Base-by-base conservation (phyloP, 1,140 invertebrate genomes). In the Drosophila kurseongensis region DNA sequence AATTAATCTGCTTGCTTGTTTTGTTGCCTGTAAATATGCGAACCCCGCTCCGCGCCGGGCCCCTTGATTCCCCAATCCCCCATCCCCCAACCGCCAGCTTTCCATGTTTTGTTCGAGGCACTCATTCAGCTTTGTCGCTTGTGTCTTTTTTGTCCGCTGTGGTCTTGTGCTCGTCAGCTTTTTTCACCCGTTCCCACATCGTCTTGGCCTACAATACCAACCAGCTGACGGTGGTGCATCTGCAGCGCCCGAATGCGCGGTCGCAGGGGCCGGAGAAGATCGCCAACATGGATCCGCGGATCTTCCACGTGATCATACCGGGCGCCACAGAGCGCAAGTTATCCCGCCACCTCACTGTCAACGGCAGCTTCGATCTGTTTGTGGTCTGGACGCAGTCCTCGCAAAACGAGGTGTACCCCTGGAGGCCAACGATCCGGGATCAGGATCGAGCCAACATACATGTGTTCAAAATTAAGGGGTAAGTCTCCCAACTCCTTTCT, bases 391-490 rank as follows among this genome's bases (percentile, higher is more conserved):
- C 96, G 93, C 95, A 96, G 90, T 95, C 94, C 50, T 95, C 95
- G 10, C 95, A 95, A 91, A 96, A 96, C 89, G 96, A 97, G 92
- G 95, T 96, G 12, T 96, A 96, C 92, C 96, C 96, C 9, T 97
- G 96, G 96, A 95, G 95, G 92, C 96, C 96, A 32, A 93, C 96
- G 59, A 94, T 95, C 18, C 95, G 95, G 91, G 96, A 97, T 90
- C 95, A 96, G 78, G 96, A 97, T 92, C 93, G 96, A 77, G 96
- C 96, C 36, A 97, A 97, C 93, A 94, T 97, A 59, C 95, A 96
- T 92, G 93, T 97, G 4, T 95, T 97, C 77, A 93, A 94, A 66
- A 68, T 92, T 1, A 91, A 90, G 12, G 75, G 76, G 91, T 92
- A 38, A 58, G 61, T 58, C 3, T 0, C 1, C 1, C 1, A 16